Base-by-base conservation (phyloP, 2,888 invertebrate genomes). In the Coleophora flavipennella region DNA sequence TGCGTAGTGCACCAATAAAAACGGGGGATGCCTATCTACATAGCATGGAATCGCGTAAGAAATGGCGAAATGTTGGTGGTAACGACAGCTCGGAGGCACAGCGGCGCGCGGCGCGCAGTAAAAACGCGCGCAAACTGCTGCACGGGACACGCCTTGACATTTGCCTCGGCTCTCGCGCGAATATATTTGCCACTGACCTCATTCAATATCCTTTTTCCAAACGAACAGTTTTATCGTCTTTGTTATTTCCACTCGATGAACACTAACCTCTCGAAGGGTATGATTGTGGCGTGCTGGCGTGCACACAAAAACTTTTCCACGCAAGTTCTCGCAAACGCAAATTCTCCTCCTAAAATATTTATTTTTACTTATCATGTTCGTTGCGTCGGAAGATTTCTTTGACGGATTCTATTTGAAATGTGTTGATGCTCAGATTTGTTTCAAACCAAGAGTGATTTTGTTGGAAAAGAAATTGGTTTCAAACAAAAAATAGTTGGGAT, bases 121-220 rank as follows among this genome's bases (percentile, higher is more conserved):
- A 68, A 72, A 68, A 65, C 67, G 62, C 67, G 68, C 68, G 67
- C 67, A 67, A 72, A 74, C 70, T 66, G 61, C 68, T 73, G 68
- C 64, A 65, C 57, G 64, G 57, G 60, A 66, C 67, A 66, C 68
- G 68, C 68, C 67, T 69, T 65, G 64, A 70, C 70, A 72, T 76
- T 79, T 71, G 68, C 69, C 64, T 71, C 65, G 4, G 29, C 29
- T 3, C 20, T 20, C 20, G 64, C 69, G 68, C 62, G 72, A 74
- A 77, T 76, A 74, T 71, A 75, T 79, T 70, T 75, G 71, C 65
- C 69, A 71, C 65, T 77, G 79, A 78, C 79, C 80, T 76, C 73
- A 74, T 81, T 78, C 78, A 78, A 81, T 79, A 79, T 77, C 79
- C 78, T 74, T 80, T 80, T 80, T 80, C 79, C 81, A 60, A 78